Evolutionary conservation across 2,888 invertebrate species (phyloP), one percentile per base, ranked within the genome.

Genomic region (Cerastis leucographa): DNA sequence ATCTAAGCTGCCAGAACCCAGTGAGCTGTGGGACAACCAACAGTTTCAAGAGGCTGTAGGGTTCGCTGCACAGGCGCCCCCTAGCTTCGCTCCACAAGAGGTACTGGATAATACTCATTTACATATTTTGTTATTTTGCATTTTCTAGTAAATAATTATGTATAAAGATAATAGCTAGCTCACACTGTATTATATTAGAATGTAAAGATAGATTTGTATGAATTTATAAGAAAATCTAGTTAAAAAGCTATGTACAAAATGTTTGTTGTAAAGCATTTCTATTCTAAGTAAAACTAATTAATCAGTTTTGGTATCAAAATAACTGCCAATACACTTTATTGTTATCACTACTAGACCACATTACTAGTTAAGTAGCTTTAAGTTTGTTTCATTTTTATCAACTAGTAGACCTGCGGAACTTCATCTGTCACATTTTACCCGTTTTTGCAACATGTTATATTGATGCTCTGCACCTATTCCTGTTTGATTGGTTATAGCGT

Each of bases 1-100:
- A 65, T 91, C 95, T 0, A 96, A 96, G 83, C 84, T 96, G 17
- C 96, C 96, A 0, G 95, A 96, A 64, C 96, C 96, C 0, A 96
- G 94, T 81, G 96, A 96, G 70, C 82, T 96, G 64, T 96, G 96
- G 96, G 96, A 96, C 62, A 94, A 85, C 68, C 95, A 79, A 49
- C 79, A 94, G 77, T 94, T 94, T 79, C 94, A 93, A 87, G 95
- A 95, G 1, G 74, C 82, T n/a, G 61, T 67, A 17, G 86, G 88
- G 6, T 93, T 89, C 66, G 2, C 85, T 29, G 83, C 83, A 14
- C 91, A 90, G 17, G 90, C 90, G 29, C 90, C 91, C 4, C 86
- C 91, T 8, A 73, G 88, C 4, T 89, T 90, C 4, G 92, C 88
- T 35, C 89, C 88, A 11, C 80, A 89, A 62, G 94, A 94, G 90